Base-by-base conservation (phyloP, 2,888 invertebrate species). In the Conops quadrifasciatus region DNA sequence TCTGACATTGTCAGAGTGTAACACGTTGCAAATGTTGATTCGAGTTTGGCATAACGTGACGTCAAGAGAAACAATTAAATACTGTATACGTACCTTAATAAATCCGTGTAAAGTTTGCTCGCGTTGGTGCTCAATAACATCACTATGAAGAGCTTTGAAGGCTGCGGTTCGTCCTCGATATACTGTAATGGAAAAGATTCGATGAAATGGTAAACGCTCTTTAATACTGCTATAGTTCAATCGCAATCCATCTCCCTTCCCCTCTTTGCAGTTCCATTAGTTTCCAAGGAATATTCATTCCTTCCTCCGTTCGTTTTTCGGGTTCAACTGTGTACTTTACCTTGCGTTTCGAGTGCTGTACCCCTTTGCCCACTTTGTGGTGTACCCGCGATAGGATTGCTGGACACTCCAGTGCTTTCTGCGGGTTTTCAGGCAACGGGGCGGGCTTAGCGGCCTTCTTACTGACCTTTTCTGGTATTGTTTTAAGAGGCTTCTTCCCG, bases 141-240 rank as follows among this genome's bases (percentile, higher is more conserved):
- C 5, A 82, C 66, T 56, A 83, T 81, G 3, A 78, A 71, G 0
- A 82, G 73, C 24, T 77, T 75, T 0, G 77, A 72, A 9, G 71
- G 49, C 1, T 19, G 0, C 0, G 83, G 83, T 3, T 78, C 75
- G 70, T 83, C 83, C 63, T 77, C 76, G 9, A 83, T 82, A 43
- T 74, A 77, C 77, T 77, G 21, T 28, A 70, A 69, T 49, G n/a
- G 45, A 67, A 53, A 65, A 60, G 36, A 62, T 19, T 11, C 19
- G 16, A 11, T 53, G 16, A 53, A 36, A 36, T 4, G 36, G 36
- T 36, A 36, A 36, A 4, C 9, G 36, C 36, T 36, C 5, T 36
- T 7, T 36, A 36, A 36, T 36, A 36, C 9, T n/a, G n/a, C n/a
- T n/a, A n/a, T n/a, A n/a, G n/a, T n/a, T n/a, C n/a, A n/a, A n/a